Percentiles rank a stretch among this genome's conserved stretches.
Evolutionary conservation across 2,113 vertebrate species (phyloP).

Genomic region (Oxyura jamaicensis): DNA sequence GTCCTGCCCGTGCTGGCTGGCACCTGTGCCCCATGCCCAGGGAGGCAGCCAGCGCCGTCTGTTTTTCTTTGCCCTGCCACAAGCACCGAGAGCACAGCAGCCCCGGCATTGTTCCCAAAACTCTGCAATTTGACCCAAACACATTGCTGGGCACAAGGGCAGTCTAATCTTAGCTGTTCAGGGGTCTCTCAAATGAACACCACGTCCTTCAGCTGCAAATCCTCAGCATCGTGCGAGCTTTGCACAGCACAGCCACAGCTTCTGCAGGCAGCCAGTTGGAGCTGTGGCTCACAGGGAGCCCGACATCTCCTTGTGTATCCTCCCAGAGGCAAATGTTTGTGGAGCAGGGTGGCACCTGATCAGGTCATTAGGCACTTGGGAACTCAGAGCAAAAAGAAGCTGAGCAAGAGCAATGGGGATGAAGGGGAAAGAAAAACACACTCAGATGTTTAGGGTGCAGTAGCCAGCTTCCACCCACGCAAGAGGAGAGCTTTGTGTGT

Average conservation of each 20-base stretch:
- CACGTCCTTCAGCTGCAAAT: neutral
- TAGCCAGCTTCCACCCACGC: neutral
- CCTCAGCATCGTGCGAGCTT: neutral
- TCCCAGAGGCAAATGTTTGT: neutral
- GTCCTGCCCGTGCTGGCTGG: neutral
- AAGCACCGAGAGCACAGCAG: neutral
- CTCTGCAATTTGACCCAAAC: neutral
- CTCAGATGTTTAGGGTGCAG: slow-evolving; percentile 37
- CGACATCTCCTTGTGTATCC: neutral
- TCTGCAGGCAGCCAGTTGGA: neutral
- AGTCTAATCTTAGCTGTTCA: neutral
- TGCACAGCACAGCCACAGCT: neutral
- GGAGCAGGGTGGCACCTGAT: neutral
- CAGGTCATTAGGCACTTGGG: neutral
- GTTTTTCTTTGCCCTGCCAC: neutral
- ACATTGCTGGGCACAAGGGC: accelerated
- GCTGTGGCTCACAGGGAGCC: neutral
- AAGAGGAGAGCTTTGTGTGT: slow-evolving; percentile 14
- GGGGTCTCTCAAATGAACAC: accelerated
- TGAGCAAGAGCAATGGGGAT: neutral
- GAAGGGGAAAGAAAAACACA: neutral
- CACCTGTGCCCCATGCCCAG: accelerated
- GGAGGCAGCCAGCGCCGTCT: neutral
- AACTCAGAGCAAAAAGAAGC: neutral
- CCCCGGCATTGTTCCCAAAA: accelerated